Conservation (phyloP, 2,797 vertebrate genomes). For the Schizopygopsis malacanthus region DNA sequence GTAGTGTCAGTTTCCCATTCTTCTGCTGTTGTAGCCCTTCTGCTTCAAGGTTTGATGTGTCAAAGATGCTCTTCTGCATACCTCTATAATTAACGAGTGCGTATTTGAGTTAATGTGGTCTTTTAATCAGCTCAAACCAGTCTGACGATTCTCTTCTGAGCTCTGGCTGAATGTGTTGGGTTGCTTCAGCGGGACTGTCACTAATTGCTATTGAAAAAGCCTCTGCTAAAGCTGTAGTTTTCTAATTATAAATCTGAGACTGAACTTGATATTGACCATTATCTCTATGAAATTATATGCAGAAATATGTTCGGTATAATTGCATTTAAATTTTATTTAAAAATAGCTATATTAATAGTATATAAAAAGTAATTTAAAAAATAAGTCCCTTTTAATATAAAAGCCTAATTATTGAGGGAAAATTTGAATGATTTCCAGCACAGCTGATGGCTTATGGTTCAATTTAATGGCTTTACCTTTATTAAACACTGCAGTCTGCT, state of each 20-base stretch:
- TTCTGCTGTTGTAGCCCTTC: neutral
- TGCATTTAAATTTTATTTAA: neutral
- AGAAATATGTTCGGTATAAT: neutral
- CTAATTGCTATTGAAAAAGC: neutral
- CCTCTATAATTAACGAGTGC: neutral
- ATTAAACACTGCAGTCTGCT: conserved; percentile 23
- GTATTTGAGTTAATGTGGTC: neutral
- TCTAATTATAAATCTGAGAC: neutral
- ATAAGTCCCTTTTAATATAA: neutral
- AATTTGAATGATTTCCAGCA: conserved; percentile 14
- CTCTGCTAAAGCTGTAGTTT: neutral
- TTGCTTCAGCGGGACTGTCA: neutral
- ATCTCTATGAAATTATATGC: neutral
- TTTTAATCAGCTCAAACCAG: neutral
- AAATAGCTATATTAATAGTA: neutral
- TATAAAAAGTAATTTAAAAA: neutral
- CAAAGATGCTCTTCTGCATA: neutral
- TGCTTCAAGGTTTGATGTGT: neutral
- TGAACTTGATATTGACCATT: neutral
- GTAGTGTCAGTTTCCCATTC: too few relatives aligned
- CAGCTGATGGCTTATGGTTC: conserved; percentile 29
- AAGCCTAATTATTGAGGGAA: conserved; percentile 17
- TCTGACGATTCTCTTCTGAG: neutral
- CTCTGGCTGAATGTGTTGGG: neutral
- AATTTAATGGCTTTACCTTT: conserved; percentile 26